Percentiles rank a stretch among this genome's conserved stretches.
phyloP scores from a whole-genome alignment of 1,140 invertebrate species.

The Drosophila nebulosa region DNA sequence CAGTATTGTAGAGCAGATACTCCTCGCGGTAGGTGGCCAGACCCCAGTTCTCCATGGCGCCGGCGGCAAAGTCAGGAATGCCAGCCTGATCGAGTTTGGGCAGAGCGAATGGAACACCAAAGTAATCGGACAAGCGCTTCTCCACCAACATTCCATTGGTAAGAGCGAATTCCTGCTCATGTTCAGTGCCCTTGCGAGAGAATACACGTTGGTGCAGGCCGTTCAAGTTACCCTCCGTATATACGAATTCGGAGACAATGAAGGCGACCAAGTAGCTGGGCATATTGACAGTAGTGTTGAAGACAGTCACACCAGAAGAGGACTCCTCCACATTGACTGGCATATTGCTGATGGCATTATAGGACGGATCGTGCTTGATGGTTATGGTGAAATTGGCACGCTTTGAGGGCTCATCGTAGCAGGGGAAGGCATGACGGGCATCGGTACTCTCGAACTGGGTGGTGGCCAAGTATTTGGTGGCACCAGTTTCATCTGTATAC shows the following conservation, averaged over 20 bases:
- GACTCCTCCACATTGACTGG: constrained; percentile 57
- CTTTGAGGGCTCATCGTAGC: constrained; percentile 93
- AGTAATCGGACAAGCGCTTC: constrained; percentile 62
- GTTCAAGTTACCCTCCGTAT: constrained; percentile 63
- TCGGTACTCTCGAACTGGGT: constrained; percentile 92
- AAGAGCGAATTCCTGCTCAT: constrained; percentile 71
- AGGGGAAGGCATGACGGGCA: constrained; percentile 92
- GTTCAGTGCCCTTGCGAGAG: constrained; percentile 63
- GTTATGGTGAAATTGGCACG: constrained; percentile 89
- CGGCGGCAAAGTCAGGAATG: constrained; percentile 75
- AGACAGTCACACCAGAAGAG: constrained; percentile 52
- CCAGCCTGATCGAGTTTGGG: constrained; percentile 76
- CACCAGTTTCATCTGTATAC: constrained; percentile 83
- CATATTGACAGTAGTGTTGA: constrained; percentile 56
- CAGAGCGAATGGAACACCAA: constrained; percentile 54
- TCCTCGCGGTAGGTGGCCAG: constrained; percentile 76
- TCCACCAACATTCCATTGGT: constrained; percentile 66
- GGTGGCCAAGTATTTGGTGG: constrained; percentile 85
- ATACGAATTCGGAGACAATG: constrained; percentile 82
- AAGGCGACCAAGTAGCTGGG: constrained; percentile 74
- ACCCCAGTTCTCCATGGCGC: constrained; percentile 81
- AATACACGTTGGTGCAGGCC: constrained; percentile 72
- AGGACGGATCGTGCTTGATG: constrained; percentile 83
- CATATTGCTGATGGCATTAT: constrained; percentile 90
- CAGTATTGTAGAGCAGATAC: constrained; percentile 62